Base-by-base conservation (phyloP, 2,797 vertebrate genomes). In the Lates japonicus region DNA sequence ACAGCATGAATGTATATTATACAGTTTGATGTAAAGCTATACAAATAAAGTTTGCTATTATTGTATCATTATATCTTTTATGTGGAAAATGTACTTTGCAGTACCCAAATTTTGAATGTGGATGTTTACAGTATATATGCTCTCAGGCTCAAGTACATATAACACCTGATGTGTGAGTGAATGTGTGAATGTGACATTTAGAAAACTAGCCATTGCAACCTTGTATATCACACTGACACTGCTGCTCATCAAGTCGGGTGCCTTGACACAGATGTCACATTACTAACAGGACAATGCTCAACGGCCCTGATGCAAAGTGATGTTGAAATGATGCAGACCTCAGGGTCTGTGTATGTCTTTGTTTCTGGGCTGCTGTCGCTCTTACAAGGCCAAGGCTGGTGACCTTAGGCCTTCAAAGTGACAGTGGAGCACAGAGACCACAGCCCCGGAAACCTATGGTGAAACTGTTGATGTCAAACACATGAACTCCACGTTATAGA, bases 211-310 rank as follows among this genome's bases (percentile, higher is more conserved):
- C 17, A 46, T 22, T 22, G 29, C 68, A 63, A 10, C 75, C 61
- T 54, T 65, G 42, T 57, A 42, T 11, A 48, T 57, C 54, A 69
- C n/a, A 2, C 29, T 77, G 69, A 52, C 73, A 6, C 54, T 57
- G 48, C 31, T 62, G 35, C 54, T 62, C 25, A 31, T 78, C 25
- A 70, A 31, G 22, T 52, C 17, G 46, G 9, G 31, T 44, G 55
- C 75, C 66, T 51, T 78, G 80, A 89, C 83, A 73, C 35, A 74
- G 46, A 81, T 81, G 85, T 80, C 66, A 81, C 46, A 16, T 70
- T 51, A 37, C 39, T 70, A 81, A 85, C 74, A 63, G 55, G 10
- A 7, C 31, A 54, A 46, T 22, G 16, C 66, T 71, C 72, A n/a
- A 48, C 75, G 59, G 74, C 73, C 69, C 76, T 76, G 70, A 81